A percentile compares a stretch with the other conserved stretches of the same genome.
Conservation (phyloP, 1,140 invertebrate genomes). For the Myzus persicae region DNA sequence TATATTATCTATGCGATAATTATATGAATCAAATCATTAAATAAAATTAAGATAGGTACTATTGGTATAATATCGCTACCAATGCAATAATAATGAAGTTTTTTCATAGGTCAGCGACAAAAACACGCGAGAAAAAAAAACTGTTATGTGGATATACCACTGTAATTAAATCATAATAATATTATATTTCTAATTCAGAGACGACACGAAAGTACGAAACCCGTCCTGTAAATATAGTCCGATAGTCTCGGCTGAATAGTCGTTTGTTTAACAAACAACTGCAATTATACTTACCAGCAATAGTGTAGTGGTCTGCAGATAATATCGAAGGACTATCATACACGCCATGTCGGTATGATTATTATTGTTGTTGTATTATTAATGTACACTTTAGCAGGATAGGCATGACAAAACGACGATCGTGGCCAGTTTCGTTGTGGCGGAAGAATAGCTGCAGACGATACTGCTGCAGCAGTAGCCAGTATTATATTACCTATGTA, state of each 20-base stretch:
- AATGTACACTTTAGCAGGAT: not conserved
- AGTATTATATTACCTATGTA: not conserved
- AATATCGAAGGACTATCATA: not conserved
- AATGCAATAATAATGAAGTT: not conserved
- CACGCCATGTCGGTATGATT: not conserved
- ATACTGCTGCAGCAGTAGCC: not conserved
- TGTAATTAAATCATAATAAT: not conserved
- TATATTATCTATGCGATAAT: not conserved
- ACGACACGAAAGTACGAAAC: not conserved
- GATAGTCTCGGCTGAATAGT: not conserved
- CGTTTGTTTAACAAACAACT: not conserved
- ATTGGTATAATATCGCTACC: not conserved
- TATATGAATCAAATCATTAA: not conserved
- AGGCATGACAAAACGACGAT: not conserved
- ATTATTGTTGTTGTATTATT: not conserved
- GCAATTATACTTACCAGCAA: not conserved
- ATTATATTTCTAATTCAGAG: not conserved
- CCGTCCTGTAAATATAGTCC: not conserved
- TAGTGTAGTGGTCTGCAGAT: not conserved
- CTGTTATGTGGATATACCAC: not conserved
- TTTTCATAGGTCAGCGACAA: not conserved
- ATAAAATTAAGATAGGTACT: not conserved
- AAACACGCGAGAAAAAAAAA: not conserved
- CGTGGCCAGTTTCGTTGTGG: not conserved
- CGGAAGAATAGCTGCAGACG: not conserved